Evolutionary conservation across 92 coral and sea anemone genomes (phyloP).

Genomic region (Porites rus): DNA sequence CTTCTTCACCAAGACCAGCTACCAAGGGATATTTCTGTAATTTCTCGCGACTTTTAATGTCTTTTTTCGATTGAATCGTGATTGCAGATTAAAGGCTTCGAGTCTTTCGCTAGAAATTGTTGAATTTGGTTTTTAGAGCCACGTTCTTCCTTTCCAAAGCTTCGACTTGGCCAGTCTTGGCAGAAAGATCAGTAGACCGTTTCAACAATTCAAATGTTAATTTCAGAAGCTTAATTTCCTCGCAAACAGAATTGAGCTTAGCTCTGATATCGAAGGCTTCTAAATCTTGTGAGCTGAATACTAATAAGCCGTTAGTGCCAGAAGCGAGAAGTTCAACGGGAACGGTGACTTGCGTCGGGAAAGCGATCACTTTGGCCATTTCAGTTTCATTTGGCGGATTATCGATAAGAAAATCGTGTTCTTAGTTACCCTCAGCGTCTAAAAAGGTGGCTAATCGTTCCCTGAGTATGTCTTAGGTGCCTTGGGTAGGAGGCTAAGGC

Average conservation of each 20-base stretch:
- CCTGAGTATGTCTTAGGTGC: too few relatives aligned
- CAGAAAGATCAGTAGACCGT: slow-evolving; percentile 2
- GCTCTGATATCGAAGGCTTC: slow-evolving; percentile 16
- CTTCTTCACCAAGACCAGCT: slow-evolving; percentile 15
- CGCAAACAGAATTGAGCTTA: slow-evolving; percentile 3
- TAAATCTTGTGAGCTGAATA: not conserved
- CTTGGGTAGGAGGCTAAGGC: too few relatives aligned
- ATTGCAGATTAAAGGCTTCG: not conserved
- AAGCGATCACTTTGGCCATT: slow-evolving; percentile 12
- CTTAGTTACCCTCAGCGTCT: too few relatives aligned
- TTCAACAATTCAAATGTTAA: not conserved
- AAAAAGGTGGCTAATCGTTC: too few relatives aligned
- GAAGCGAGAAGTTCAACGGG: not conserved
- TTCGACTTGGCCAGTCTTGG: slow-evolving; percentile 12
- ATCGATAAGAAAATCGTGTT: too few relatives aligned
- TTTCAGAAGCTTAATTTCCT: slow-evolving; percentile 15
- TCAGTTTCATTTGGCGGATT: not conserved
- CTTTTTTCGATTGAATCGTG: slow-evolving; percentile 6
- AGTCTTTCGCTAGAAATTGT: slow-evolving; percentile 8
- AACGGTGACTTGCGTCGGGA: not conserved
- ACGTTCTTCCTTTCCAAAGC: not conserved
- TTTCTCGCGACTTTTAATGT: slow-evolving; percentile 1
- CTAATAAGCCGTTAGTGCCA: not conserved
- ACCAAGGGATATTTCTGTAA: slow-evolving; percentile 10
- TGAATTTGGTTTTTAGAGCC: slow-evolving; percentile 14